Evolutionary conservation across 2,797 vertebrate genomes (phyloP).

Genomic region (Psittacula derbiana): DNA sequence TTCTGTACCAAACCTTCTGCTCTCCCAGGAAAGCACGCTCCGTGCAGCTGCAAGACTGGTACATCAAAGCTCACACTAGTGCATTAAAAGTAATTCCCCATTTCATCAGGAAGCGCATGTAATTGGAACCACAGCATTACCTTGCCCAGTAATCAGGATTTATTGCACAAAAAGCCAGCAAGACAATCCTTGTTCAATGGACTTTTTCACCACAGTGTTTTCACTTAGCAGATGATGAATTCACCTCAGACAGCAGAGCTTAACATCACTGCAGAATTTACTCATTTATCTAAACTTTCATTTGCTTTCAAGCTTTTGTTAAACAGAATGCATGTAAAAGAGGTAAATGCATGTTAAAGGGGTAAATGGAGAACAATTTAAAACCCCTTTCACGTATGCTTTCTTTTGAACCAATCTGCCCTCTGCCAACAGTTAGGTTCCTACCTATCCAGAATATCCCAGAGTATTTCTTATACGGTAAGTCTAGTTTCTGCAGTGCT

Average conservation of each 20-base stretch:
- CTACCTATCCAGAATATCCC: background rate
- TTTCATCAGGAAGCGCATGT: fast-evolving
- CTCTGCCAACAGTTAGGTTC: background rate
- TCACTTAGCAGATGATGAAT: background rate
- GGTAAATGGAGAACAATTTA: background rate
- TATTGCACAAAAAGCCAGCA: background rate
- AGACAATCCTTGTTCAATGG: slow-evolving; percentile 12
- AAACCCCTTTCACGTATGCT: background rate
- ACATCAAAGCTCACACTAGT: background rate
- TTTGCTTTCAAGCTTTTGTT: background rate
- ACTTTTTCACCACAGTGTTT: slow-evolving; percentile 63
- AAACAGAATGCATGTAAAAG: background rate
- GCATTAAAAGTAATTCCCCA: background rate
- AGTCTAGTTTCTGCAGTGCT: background rate
- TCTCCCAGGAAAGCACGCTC: background rate
- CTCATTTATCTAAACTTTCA: background rate
- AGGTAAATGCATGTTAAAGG: background rate
- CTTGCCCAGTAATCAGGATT: background rate
- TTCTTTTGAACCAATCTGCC: background rate
- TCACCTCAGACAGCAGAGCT: background rate
- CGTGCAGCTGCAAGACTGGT: background rate
- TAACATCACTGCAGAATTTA: background rate
- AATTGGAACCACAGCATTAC: background rate
- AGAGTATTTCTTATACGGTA: background rate
- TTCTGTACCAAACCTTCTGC: background rate